These are phyloP conservation scores for Tachysurus fulvidraco DNA, from an alignment of 2,113 vertebrate species.

Conservation along the genomic window DNA sequence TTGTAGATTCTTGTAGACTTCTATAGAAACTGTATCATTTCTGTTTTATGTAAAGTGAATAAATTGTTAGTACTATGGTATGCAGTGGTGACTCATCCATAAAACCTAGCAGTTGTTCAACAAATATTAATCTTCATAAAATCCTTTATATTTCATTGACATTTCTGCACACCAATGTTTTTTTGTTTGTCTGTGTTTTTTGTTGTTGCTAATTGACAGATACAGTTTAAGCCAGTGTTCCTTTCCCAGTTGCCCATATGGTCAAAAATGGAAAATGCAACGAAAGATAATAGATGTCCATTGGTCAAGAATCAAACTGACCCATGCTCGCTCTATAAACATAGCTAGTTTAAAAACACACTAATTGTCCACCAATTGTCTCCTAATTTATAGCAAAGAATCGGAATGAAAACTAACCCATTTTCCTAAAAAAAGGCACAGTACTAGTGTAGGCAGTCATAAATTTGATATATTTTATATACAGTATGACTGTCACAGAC, in stretches of 20 bases:
- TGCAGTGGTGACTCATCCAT: background rate
- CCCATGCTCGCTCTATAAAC: background rate
- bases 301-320: background rate
- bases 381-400: background rate
- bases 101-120: background rate
- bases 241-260: background rate
- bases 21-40: background rate
- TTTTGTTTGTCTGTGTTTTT: background rate
- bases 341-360: background rate
- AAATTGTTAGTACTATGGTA: background rate
- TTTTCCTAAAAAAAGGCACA: background rate
- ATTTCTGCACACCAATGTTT: background rate
- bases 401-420: background rate
- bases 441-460: background rate
- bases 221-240: background rate
- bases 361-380: background rate
- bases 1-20: background rate
- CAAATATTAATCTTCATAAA: background rate
- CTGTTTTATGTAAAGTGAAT: background rate
- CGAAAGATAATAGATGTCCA: background rate
- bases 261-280: background rate
- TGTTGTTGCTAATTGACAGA: background rate
- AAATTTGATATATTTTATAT: too few relatives aligned
- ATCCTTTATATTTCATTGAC: background rate
- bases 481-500: too few relatives aligned